phyloP scores from a whole-genome alignment of 1,140 invertebrate genomes.

The Lamellibrachia luymesi region DNA sequence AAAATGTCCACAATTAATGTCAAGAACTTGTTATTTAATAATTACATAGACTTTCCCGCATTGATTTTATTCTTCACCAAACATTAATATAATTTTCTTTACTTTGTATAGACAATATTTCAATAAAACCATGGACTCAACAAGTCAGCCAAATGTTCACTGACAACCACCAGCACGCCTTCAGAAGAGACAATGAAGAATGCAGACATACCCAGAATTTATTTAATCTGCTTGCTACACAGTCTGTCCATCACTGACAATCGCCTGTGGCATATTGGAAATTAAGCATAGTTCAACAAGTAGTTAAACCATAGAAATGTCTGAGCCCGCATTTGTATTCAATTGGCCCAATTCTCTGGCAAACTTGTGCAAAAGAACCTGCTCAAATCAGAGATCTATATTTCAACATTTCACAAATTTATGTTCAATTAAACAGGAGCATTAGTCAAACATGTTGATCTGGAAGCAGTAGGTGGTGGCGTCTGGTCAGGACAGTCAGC shows the following conservation, averaged over 20 bases:
- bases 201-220: neutral
- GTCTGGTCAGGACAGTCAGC: neutral
- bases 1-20: too few species aligned
- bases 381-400: neutral
- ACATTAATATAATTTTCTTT: neutral
- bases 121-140: neutral
- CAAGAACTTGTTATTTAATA: too few species aligned
- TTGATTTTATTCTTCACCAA: neutral
- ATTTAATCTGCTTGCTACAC: neutral
- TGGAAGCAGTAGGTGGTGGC: neutral
- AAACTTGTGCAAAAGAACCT: neutral
- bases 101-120: neutral
- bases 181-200: neutral
- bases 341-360: neutral
- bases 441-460: neutral
- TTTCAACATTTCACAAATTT: neutral
- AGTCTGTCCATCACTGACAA: neutral
- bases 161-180: neutral
- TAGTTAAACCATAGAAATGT: neutral
- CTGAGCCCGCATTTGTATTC: neutral
- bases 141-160: neutral
- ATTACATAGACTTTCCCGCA: too few species aligned
- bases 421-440: neutral
- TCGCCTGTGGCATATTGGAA: neutral
- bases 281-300: neutral